phyloP scores from a whole-genome alignment of 1,140 invertebrate genomes.

The Amyelois transitella region DNA sequence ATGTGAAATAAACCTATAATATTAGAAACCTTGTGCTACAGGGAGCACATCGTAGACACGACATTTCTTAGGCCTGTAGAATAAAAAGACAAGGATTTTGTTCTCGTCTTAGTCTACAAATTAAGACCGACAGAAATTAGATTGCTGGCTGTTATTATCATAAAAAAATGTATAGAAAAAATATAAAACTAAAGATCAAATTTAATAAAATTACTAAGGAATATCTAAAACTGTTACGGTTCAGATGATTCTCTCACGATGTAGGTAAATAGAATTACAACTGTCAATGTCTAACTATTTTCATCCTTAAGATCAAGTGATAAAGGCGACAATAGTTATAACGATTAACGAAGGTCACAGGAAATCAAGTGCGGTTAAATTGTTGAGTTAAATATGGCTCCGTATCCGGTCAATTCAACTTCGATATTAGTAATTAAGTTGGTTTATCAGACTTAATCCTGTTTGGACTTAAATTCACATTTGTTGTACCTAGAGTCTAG shows the following conservation, averaged over 20 bases:
- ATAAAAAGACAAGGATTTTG: no score
- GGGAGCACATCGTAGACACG: no score
- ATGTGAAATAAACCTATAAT: no score
- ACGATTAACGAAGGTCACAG: constrained; percentile 44
- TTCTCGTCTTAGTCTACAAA: no score
- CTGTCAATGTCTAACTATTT: constrained; percentile 18
- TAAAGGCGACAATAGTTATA: constrained; percentile 14
- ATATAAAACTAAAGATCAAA: not conserved
- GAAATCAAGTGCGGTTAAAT: constrained; percentile 54
- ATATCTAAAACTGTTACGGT: not conserved
- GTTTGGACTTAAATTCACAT: not conserved
- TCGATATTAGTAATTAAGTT: constrained; percentile 35
- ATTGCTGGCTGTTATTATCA: not conserved
- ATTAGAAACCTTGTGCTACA: no score
- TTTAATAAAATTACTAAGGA: not conserved
- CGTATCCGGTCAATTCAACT: constrained; percentile 54
- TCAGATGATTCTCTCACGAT: constrained; percentile 50
- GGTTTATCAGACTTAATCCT: not conserved
- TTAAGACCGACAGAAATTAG: not conserved
- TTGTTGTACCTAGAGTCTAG: not conserved
- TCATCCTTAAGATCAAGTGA: constrained; percentile 15
- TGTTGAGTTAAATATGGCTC: constrained; percentile 51
- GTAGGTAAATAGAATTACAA: constrained; percentile 16
- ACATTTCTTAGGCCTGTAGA: no score
- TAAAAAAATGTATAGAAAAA: not conserved